Conservation (phyloP, 2,113 vertebrate species). For the Pelmatolapia mariae region DNA sequence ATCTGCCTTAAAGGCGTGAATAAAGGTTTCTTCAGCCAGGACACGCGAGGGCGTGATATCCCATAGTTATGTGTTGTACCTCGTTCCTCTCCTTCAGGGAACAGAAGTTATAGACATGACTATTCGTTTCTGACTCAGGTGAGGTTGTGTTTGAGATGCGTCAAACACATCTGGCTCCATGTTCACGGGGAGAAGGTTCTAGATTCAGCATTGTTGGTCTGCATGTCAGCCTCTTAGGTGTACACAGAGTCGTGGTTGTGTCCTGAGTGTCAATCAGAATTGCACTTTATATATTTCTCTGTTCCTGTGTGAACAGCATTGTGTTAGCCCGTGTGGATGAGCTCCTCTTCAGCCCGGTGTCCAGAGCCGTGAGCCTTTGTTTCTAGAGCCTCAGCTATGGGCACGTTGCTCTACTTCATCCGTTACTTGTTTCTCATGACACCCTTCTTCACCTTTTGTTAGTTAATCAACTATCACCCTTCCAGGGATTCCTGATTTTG, state of each 20-base stretch:
- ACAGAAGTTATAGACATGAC: no score
- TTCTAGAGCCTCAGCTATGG: not conserved
- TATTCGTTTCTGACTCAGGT: not conserved
- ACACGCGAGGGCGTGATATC: no score
- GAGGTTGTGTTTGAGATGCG: not conserved
- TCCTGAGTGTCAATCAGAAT: not conserved
- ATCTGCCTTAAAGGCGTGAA: no score
- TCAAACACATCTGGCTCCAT: not conserved
- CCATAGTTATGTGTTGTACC: no score
- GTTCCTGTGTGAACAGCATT: not conserved
- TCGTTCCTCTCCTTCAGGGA: no score
- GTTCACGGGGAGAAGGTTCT: not conserved
- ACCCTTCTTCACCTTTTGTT: not conserved
- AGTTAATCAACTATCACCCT: not conserved
- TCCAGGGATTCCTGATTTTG: not conserved
- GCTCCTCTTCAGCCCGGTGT: not conserved
- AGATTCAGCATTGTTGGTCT: not conserved
- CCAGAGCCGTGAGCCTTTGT: not conserved
- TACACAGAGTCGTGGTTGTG: not conserved
- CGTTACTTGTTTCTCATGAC: not conserved
- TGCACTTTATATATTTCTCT: not conserved
- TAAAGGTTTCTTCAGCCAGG: no score
- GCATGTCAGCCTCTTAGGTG: not conserved
- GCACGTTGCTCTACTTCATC: not conserved
- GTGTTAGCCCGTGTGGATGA: not conserved